phyloP scores from a whole-genome alignment of 2,113 vertebrate genomes.

The Tauraco erythrolophus region DNA sequence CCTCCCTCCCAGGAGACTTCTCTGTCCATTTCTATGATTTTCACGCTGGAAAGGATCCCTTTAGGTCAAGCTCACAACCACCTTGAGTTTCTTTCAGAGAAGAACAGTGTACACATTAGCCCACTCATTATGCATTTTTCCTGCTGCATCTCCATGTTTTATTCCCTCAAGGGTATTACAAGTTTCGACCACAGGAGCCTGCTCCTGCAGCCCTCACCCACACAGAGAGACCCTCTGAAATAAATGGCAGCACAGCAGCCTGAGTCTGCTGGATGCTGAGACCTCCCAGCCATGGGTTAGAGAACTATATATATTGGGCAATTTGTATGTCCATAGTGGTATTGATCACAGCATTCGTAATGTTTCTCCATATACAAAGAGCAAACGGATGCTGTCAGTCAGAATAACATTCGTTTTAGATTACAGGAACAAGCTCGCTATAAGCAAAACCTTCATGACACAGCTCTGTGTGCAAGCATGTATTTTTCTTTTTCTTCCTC shows the following conservation, averaged over 20 bases:
- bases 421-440: background rate
- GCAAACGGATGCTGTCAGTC: conserved; percentile 45
- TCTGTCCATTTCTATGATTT: background rate
- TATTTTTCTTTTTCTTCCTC: background rate
- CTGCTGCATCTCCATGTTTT: background rate
- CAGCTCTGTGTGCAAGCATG: background rate
- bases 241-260: background rate
- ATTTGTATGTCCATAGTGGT: background rate
- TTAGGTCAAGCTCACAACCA: conserved; percentile 20
- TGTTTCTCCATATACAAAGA: conserved; percentile 23
- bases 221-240: background rate
- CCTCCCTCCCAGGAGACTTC: background rate
- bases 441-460: background rate
- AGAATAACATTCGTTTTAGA: conserved; percentile 17
- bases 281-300: background rate
- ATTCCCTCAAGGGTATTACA: background rate
- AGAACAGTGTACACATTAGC: background rate
- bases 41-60: background rate
- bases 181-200: background rate
- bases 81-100: background rate
- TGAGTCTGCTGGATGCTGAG: background rate
- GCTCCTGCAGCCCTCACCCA: background rate
- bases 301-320: background rate
- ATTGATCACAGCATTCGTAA: conserved; percentile 32
- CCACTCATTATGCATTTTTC: background rate